Conservation (phyloP, 2,113 vertebrate species). For the Axis porcinus region DNA sequence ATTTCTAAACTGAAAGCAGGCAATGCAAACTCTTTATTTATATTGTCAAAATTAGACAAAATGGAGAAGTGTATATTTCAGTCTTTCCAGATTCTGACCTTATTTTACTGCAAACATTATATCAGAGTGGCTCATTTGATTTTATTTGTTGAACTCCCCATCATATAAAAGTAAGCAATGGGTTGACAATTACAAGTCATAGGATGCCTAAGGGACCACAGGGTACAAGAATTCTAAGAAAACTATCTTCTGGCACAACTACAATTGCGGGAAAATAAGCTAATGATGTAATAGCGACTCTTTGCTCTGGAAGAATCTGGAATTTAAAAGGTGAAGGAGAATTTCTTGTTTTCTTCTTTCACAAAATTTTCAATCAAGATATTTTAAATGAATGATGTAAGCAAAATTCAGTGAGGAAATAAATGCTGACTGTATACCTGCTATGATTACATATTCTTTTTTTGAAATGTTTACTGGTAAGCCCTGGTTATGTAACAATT, state of each 20-base stretch:
- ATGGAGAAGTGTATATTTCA: not conserved
- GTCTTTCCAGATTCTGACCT: not conserved
- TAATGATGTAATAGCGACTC: not conserved
- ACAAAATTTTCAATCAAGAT: not conserved
- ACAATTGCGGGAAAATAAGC: not conserved
- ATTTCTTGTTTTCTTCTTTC: not conserved
- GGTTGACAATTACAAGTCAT: not conserved
- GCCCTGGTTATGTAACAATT: not conserved
- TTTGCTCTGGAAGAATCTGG: not conserved
- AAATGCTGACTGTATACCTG: not conserved
- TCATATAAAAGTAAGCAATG: not conserved
- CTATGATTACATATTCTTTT: not conserved
- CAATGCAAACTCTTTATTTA: not conserved
- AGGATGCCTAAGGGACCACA: not conserved
- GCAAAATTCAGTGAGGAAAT: not conserved
- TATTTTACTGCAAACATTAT: not conserved
- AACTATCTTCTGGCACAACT: not conserved
- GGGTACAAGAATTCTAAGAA: not conserved
- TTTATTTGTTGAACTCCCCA: not conserved
- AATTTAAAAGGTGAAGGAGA: not conserved
- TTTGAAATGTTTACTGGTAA: not conserved
- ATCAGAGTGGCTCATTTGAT: not conserved
- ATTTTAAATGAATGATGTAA: not conserved
- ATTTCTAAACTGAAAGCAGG: not conserved
- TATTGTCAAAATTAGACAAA: not conserved